Evolutionary conservation across 2,797 vertebrate genomes (phyloP), one percentile per base, ranked within the genome.

Genomic region (Enteromius trimaculatus): DNA sequence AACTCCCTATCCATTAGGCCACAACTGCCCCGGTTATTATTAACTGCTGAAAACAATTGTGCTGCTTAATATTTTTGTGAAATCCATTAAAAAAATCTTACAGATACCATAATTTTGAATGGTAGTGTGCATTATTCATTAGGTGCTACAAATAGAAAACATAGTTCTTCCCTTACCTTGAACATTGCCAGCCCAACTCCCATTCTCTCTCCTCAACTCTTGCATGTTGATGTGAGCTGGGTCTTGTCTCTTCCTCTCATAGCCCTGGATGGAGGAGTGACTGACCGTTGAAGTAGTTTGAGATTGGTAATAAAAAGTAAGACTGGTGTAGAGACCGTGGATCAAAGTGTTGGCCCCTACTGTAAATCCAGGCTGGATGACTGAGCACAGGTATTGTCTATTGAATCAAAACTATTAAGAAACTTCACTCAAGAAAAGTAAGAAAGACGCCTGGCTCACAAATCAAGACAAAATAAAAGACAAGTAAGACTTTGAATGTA

Each of bases 201-300:
- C 92, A 92, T 92, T 92, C 90, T 92, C 91, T 84, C 91, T 94
- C 92, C 93, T 96, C 95, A 96, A 93, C 94, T 93, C 92, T 93
- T 94, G 95, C 95, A 96, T 96, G 95, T 92, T 96, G 95, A 93
- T 94, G 93, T 94, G 91, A 93, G 92, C 94, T 94, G 93, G 91
- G 88, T 87, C 90, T 89, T 90, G 72, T 91, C 92, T 94, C 94
- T 93, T 94, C 94, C 95, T 94, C 93, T 96, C 95, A 96, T 96
- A 95, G 93, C 95, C 95, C 94, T 94, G 88, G 94, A 92, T 95
- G 92, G 90, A 93, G 91, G 90, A 93, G 92, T 89, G 87, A 91
- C 89, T 88, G 88, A 91, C 87, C 91, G 92, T 89, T 89, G 90
- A 94, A 94, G 92, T 88, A 91, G 86, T 90, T 51, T 86, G 79